Evolutionary conservation across 2,888 invertebrate species (phyloP).

Genomic region (Hesperia comma): DNA sequence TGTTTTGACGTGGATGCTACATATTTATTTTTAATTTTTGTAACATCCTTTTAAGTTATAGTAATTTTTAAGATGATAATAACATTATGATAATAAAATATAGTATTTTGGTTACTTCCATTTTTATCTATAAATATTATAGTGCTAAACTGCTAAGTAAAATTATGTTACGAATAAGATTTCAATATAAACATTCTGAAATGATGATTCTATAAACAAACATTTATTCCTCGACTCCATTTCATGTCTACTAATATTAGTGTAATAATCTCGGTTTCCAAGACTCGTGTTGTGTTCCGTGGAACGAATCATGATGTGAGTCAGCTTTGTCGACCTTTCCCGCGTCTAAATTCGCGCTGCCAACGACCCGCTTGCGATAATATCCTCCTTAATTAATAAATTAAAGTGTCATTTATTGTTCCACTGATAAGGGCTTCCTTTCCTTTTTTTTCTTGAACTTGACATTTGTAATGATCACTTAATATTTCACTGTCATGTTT

Average conservation of each 20-base stretch:
- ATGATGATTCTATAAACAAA: conserved; percentile 7
- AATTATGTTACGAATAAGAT: no score
- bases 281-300: conserved; percentile 17
- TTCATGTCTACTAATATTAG: conserved; percentile 20
- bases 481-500: no score
- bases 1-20: no score
- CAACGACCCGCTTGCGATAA: conserved; percentile 59
- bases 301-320: conserved; percentile 50
- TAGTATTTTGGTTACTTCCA: no score
- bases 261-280: conserved; percentile 31
- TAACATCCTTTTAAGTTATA: no score
- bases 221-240: not conserved
- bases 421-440: conserved; percentile 24
- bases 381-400: conserved; percentile 55
- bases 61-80: no score
- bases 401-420: conserved; percentile 45
- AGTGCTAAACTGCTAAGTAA: no score
- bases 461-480: not conserved
- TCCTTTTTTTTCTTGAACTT: conserved; percentile 10
- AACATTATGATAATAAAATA: no score
- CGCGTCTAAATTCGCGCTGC: conserved; percentile 74
- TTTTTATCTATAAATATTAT: no score
- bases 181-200: no score
- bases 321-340: conserved; percentile 70
- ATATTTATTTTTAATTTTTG: no score